Base-by-base conservation (phyloP, 2,888 invertebrate genomes). In the Eupithecia pulchellata region DNA sequence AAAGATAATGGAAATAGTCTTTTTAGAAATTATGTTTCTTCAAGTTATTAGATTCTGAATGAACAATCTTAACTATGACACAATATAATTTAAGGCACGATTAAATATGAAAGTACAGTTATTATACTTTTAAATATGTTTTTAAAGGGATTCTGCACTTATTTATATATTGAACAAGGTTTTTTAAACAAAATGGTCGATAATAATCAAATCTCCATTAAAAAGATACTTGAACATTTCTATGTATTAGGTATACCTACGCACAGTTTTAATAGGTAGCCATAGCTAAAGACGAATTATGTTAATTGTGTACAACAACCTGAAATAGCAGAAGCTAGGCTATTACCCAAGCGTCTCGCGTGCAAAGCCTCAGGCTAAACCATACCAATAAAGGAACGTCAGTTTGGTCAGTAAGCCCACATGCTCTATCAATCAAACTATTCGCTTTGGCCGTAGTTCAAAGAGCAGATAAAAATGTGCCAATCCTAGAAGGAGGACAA, bases 381-480 rank as follows among this genome's bases (percentile, higher is more conserved):
- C 9, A 64, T 36, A 17, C 52, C 39, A 58, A 57, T 64, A 55
- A 42, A 71, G 32, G 30, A 29, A 69, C 27, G 64, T 68, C 25
- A 30, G 29, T 42, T 42, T 75, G 68, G 72, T 76, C 66, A 75
- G 73, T 76, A 66, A 75, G 66, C 66, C 58, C 47, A 32, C 67
- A 64, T 64, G 71, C 71, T 72, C 76, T 79, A 85, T 88, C 83
- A 85, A 89, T 88, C 86, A 88, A 83, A 83, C 75, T 78, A 78
- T 73, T 79, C 66, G 73, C 75, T 82, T 87, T 87, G 88, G 88
- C 88, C 80, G 81, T 83, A 83, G 86, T 88, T 90, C 87, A 87
- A 87, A 86, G 84, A 82, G 80, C 85, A 88, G 86, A 89, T 90
- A 89, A 91, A 93, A 92, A 92, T 92, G 91, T 93, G 92, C 93